phyloP scores from a whole-genome alignment of 2,888 invertebrate species.

The Schizotus pectinicornis region DNA sequence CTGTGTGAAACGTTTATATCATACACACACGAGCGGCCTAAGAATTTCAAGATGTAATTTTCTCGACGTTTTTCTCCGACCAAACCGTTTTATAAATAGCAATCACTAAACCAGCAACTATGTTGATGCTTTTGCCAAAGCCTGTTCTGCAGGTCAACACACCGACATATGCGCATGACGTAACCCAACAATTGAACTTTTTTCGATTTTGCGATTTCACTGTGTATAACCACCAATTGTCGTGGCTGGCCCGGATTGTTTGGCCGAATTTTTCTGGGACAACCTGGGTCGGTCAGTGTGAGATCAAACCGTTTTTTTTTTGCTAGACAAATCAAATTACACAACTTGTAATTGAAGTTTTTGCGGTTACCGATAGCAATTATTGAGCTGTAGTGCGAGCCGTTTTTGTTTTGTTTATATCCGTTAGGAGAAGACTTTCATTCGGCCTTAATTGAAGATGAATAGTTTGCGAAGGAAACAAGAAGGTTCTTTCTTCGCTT shows the following conservation, averaged over 20 bases:
- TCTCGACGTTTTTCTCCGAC: slow-evolving; percentile 24
- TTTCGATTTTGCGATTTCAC: too few species aligned
- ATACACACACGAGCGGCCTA: slow-evolving; percentile 22
- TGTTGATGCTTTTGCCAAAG: slow-evolving; percentile 28
- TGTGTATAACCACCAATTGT: too few species aligned
- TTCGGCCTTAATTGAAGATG: slow-evolving; percentile 25
- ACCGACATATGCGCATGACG: slow-evolving; percentile 24
- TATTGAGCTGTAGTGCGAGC: too few species aligned
- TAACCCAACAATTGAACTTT: slow-evolving; percentile 19
- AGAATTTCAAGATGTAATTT: slow-evolving; percentile 30
- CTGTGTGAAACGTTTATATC: slow-evolving; percentile 22
- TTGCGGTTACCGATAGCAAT: too few species aligned
- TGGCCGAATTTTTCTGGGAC: too few species aligned
- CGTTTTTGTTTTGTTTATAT: too few species aligned
- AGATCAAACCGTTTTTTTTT: too few species aligned
- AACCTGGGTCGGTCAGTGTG: too few species aligned
- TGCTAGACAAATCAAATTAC: too few species aligned
- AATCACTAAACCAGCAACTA: slow-evolving; percentile 30
- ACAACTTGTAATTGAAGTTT: too few species aligned
- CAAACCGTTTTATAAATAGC: slow-evolving; percentile 32
- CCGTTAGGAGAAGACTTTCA: slow-evolving; percentile 19
- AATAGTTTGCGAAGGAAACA: slow-evolving; percentile 7
- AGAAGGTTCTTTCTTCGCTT: slow-evolving; percentile 10
- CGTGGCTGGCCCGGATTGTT: too few species aligned
- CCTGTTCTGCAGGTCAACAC: slow-evolving; percentile 33